These are phyloP conservation scores for Pipa parva DNA, from an alignment of 2,113 vertebrate genomes.

Conservation along the genomic window DNA sequence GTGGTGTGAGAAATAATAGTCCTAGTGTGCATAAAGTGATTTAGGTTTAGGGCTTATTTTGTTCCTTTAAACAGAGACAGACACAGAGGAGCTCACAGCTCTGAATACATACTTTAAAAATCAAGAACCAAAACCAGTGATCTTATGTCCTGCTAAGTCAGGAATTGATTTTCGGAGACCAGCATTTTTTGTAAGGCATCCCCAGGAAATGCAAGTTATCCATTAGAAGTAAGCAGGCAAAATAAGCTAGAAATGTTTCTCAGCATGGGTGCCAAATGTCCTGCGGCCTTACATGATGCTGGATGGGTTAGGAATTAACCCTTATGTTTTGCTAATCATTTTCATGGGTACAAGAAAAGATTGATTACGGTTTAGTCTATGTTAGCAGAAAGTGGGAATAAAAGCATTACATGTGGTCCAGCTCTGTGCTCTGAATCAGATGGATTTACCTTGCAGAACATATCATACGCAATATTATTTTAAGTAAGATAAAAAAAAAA, in stretches of 20 bases:
- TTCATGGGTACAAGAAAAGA: slow-evolving; percentile 5
- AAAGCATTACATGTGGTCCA: slow-evolving; percentile 6
- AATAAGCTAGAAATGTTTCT: slow-evolving; percentile 34
- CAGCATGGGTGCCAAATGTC: slow-evolving; percentile 23
- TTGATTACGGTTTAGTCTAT: slow-evolving; percentile 27
- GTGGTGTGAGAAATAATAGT: too few relatives aligned
- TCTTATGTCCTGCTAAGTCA: slow-evolving; percentile 32
- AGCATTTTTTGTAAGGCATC: slow-evolving; percentile 21
- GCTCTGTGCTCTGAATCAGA: neutral
- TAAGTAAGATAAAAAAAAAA: neutral
- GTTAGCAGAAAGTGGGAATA: neutral
- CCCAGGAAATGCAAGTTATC: slow-evolving; percentile 18
- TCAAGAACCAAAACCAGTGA: slow-evolving; percentile 32
- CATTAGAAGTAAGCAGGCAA: slow-evolving; percentile 25
- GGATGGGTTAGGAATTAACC: slow-evolving; percentile 28
- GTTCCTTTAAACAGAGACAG: too few relatives aligned
- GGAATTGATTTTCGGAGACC: slow-evolving; percentile 31
- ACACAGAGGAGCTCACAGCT: slow-evolving; percentile 8
- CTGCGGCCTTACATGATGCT: slow-evolving; percentile 9
- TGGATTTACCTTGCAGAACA: neutral
- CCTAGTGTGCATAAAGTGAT: too few relatives aligned
- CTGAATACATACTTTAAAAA: slow-evolving; percentile 22
- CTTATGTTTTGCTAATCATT: slow-evolving; percentile 27
- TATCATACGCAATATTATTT: neutral
- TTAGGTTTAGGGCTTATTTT: too few relatives aligned